Conservation (phyloP, 2,797 vertebrate genomes). For the Arctocebus calabarensis region DNA sequence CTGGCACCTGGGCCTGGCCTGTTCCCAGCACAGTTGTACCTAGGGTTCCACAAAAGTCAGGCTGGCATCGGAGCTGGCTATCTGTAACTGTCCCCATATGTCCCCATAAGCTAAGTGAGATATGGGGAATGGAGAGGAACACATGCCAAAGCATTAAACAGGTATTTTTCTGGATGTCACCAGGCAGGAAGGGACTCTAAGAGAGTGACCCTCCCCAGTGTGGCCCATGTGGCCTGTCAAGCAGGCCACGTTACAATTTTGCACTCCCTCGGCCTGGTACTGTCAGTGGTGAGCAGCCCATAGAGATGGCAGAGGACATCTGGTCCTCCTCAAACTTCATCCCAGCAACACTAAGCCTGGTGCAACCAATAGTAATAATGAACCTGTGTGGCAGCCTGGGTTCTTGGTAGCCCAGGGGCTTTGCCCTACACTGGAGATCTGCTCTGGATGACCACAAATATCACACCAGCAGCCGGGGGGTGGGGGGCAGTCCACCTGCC, state of each 20-base stretch:
- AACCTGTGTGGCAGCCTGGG: not conserved
- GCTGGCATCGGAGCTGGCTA: not conserved
- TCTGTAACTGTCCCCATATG: not conserved
- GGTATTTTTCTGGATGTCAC: not conserved
- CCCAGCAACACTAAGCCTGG: not conserved
- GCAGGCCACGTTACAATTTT: not conserved
- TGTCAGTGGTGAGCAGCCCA: not conserved
- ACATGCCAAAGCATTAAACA: not conserved
- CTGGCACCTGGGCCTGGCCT: not conserved
- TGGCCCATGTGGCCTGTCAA: not conserved
- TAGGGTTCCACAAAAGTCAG: not conserved
- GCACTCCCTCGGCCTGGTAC: not conserved
- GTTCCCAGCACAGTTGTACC: not conserved
- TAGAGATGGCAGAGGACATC: not conserved
- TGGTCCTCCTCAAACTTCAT: not conserved
- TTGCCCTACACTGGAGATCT: not conserved
- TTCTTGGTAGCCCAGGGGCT: fast-evolving
- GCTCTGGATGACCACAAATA: not conserved
- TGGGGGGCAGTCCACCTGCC: not conserved
- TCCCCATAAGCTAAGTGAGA: not conserved
- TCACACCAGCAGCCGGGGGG: not conserved
- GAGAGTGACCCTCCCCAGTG: not conserved
- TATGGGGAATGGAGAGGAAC: not conserved
- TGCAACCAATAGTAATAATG: not conserved
- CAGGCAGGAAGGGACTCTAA: not conserved